Conservation (phyloP, 2,888 invertebrate species). For the Phania funesta region DNA sequence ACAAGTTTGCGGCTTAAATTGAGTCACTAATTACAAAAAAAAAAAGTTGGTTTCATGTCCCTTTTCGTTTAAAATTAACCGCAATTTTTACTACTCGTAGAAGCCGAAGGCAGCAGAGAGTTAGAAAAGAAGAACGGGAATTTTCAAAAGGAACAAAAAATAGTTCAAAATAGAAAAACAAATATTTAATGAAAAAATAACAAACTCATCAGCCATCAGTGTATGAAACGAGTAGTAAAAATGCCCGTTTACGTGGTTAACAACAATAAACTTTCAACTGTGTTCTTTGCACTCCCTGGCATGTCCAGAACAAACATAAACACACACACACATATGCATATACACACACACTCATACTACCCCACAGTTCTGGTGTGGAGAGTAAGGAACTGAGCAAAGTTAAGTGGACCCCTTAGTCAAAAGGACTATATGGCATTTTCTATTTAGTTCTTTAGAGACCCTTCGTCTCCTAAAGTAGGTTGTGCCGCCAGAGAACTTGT, state of each 20-base stretch:
- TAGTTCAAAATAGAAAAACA: constrained; percentile 12
- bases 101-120: not conserved
- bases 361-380: not conserved
- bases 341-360: too few species aligned
- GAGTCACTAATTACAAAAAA: constrained; percentile 57
- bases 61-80: constrained; percentile 18
- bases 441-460: too few species aligned
- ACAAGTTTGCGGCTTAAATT: constrained; percentile 51
- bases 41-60: constrained; percentile 17
- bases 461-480: too few species aligned
- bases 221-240: not conserved
- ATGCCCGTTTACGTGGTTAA: constrained; percentile 11
- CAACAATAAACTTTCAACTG: not conserved
- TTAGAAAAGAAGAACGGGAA: not conserved
- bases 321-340: too few species aligned
- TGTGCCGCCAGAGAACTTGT: too few species aligned
- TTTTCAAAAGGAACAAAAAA: constrained; percentile 15
- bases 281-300: not conserved
- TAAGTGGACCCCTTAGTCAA: too few species aligned
- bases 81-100: constrained; percentile 35
- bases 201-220: constrained; percentile 15
- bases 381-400: too few species aligned
- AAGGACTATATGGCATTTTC: too few species aligned
- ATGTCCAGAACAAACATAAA: not conserved
- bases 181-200: constrained; percentile 55